Evolutionary conservation across 23 tunicate genomes (phyloP).

Genomic region (Halocynthia aurantium): DNA sequence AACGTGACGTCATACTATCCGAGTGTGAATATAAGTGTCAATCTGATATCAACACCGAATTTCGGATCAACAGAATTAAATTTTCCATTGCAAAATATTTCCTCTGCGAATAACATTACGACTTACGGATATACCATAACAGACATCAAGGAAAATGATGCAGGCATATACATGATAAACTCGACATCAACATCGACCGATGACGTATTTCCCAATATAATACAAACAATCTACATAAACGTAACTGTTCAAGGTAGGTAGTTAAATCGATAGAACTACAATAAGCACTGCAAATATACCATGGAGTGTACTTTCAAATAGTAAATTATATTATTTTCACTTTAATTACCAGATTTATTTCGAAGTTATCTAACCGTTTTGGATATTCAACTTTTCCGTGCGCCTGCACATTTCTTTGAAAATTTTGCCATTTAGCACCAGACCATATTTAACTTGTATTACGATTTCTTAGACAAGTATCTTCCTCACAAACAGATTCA

Average conservation of each 20-base stretch:
- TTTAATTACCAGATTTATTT: no score
- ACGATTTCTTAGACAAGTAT: no score
- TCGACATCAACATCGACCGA: neutral
- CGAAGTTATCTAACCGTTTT: no score
- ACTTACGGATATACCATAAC: neutral
- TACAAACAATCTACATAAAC: neutral
- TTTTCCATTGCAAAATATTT: neutral
- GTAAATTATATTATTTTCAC: no score
- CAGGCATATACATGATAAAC: neutral
- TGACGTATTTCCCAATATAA: conserved; percentile 1
- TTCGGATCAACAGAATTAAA: neutral
- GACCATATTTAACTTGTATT: no score
- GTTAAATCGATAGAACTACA: no score
- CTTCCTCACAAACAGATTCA: no score
- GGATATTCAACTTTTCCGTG: no score
- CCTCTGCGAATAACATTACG: neutral
- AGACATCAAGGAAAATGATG: neutral
- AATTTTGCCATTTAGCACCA: no score
- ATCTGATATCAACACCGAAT: neutral
- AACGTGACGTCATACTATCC: neutral
- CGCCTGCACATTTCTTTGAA: no score
- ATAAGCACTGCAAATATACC: neutral
- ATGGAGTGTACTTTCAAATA: no score
- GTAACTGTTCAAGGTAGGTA: neutral
- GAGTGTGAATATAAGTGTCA: neutral